A percentile compares a stretch with the other conserved stretches of the same genome.
These are phyloP conservation scores for Orthonyx spaldingii DNA, from an alignment of 2,113 vertebrate species.

Conservation along the genomic window DNA sequence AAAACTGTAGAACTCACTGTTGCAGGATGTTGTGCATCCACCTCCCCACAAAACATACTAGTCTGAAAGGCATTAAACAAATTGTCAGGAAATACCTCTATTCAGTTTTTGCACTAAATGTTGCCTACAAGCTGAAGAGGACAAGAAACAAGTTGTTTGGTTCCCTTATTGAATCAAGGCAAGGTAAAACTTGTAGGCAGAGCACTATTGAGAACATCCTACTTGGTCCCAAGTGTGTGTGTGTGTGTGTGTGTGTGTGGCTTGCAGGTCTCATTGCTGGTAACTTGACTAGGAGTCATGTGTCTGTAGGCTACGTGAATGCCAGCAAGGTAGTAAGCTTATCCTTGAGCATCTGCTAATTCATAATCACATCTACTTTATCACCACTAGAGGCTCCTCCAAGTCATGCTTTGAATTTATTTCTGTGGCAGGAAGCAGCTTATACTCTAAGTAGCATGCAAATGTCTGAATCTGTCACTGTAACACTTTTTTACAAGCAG, in stretches of 20 bases:
- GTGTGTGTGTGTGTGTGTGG: not conserved
- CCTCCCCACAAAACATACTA: not conserved
- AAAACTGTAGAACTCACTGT: not conserved
- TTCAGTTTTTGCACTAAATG: not conserved
- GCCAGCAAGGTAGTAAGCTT: not conserved
- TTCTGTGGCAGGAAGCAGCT: not conserved
- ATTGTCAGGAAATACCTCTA: not conserved
- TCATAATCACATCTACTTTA: not conserved
- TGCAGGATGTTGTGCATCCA: not conserved
- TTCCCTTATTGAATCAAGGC: not conserved
- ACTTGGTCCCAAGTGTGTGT: not conserved
- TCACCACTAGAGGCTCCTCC: slow-evolving; percentile 62
- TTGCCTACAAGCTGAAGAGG: not conserved
- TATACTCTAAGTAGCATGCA: not conserved
- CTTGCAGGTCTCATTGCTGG: not conserved
- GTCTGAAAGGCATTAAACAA: not conserved
- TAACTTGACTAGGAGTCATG: not conserved
- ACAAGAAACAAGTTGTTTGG: not conserved
- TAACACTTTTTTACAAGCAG: not conserved
- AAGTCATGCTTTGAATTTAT: not conserved
- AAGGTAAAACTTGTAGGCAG: not conserved
- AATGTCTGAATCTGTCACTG: not conserved
- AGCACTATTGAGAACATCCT: not conserved
- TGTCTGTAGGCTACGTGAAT: not conserved
- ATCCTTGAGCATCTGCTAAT: not conserved